Evolutionary conservation across 2,113 vertebrate species (phyloP), one percentile per base, ranked within the genome.

Genomic region (Scartelaos histophorus): DNA sequence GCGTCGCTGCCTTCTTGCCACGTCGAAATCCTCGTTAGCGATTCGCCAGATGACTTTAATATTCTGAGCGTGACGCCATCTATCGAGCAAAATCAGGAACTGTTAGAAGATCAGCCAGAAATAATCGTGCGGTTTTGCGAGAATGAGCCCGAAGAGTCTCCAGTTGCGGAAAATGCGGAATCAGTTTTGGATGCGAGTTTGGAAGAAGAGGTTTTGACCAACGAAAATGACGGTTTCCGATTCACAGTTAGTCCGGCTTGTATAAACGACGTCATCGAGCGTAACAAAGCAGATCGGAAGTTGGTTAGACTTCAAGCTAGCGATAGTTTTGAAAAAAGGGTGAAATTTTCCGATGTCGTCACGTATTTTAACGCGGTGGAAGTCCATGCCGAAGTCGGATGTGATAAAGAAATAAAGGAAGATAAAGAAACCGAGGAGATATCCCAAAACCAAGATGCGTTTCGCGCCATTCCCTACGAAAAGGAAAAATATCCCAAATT

Each of bases 331-430:
- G 67, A 76, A 12, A 82, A 70, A 25, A 79, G 70, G 60, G 79
- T 84, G 35, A 68, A 84, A 54, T 84, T 87, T 56, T 80, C 79
- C 3, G 17, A 58, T 1, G 34, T 76, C 43, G 80, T 80, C 21
- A 66, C 62, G 56, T 82, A 77, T 71, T 82, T 86, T 11, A 34
- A 58, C 43, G 64, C 19, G 51, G 54, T 61, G 1, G 61, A 73
- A 65, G 19, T 60, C 12, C 69, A 47, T 19, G 2, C 56, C 4
- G 75, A 74, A 73, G 45, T 64, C 38, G 71, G 67, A 12, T 0
- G 47, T 29, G 49, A 69, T 0, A 54, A 76, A 22, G 68, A 77
- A 57, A 56, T 45, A 49, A 70, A 68, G 51, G 74, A 79, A 58
- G 79, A 81, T 6, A 46, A 0, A 4, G 66, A 78, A 29, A 53